A percentile compares a stretch with the other conserved stretches of the same genome.
Evolutionary conservation across 2,113 vertebrate genomes (phyloP).

Genomic region (Rafetus swinhoei): DNA sequence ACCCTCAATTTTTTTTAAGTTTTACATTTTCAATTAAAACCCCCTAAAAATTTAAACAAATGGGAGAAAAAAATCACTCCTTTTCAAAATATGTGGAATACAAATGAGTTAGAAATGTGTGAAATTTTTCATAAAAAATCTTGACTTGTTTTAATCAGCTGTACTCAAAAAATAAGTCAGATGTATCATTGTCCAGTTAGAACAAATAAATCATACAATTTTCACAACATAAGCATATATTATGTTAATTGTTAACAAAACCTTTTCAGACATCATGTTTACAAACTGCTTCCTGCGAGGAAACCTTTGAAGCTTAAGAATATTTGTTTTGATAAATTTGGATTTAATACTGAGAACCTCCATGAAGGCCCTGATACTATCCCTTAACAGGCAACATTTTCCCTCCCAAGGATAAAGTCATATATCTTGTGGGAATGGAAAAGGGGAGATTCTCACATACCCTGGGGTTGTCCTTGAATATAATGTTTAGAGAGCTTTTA

Average conservation of each 20-base stretch:
- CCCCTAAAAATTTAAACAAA: not conserved
- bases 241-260: not conserved
- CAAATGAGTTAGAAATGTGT: not conserved
- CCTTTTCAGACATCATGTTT: not conserved
- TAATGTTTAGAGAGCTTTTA: not conserved
- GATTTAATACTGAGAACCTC: not conserved
- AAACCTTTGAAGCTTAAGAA: not conserved
- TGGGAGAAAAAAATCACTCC: not conserved
- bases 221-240: not conserved
- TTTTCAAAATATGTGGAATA: not conserved
- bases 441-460: not conserved
- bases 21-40: not conserved
- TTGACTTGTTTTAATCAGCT: not conserved
- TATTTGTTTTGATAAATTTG: not conserved
- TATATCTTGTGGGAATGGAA: not conserved
- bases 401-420: not conserved
- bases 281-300: not conserved
- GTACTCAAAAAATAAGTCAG: too few species aligned
- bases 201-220: not conserved
- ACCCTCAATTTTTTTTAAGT: not conserved
- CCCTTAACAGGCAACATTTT: not conserved
- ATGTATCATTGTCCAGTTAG: not conserved
- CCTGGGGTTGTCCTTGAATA: not conserved
- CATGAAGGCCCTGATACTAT: not conserved
- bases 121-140: not conserved